Conservation (phyloP, 2,113 vertebrate genomes). For the Glaucomys volans region DNA sequence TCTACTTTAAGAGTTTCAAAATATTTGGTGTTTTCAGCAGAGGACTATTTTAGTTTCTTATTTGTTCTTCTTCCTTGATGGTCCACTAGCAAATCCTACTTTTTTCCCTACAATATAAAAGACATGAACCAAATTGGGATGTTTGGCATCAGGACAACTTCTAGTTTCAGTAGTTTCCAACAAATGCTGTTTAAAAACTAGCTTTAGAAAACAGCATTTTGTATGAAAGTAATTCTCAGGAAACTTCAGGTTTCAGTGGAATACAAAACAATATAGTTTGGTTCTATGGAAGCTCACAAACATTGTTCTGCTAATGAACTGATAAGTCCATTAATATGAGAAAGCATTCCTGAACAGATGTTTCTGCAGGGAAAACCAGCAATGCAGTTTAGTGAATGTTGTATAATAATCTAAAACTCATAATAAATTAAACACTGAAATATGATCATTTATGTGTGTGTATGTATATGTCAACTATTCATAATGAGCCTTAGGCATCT, state of each 20-base stretch:
- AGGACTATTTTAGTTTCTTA: constrained; percentile 58
- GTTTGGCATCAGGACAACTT: neutral
- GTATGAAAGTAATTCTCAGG: neutral
- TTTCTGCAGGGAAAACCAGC: neutral
- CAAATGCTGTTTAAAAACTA: neutral
- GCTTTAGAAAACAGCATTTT: neutral
- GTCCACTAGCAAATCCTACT: constrained; percentile 12
- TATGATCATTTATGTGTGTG: neutral
- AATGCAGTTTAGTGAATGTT: neutral
- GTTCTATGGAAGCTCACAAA: neutral
- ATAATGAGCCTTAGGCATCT: neutral
- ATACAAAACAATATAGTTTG: neutral
- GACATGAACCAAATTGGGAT: neutral
- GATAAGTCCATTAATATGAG: neutral
- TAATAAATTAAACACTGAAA: neutral
- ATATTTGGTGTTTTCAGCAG: constrained; percentile 66
- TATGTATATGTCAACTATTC: neutral
- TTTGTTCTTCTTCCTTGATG: constrained; percentile 22
- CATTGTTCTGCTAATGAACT: neutral
- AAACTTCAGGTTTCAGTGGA: neutral
- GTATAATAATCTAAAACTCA: neutral
- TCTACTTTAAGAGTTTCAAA: constrained; percentile 19
- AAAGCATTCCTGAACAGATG: neutral
- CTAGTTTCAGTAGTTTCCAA: neutral
- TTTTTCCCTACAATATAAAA: constrained; percentile 46